Evolutionary conservation across 2,797 vertebrate species (phyloP), one percentile per base, ranked within the genome.

Genomic region (Pantherophis vulpinus): DNA sequence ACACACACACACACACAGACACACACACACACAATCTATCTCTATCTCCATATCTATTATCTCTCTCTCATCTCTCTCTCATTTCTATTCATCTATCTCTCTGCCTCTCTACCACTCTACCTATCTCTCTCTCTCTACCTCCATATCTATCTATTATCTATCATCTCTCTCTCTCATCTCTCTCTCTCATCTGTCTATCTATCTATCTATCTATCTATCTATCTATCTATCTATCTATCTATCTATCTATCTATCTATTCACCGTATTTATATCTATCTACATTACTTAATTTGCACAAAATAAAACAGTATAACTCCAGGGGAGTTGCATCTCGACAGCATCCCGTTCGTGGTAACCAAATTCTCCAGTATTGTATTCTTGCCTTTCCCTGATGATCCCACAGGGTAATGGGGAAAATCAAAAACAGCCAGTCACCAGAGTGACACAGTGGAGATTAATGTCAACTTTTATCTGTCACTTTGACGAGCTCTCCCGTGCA

Each of bases 401-500:
- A 91, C 42, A 60, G 91, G 88, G 90, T 93, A 95, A 93, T 87
- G n/a, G 61, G 92, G 89, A 93, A 93, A 93, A 94, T 94, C 74
- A 93, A 94, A 93, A 56, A 60, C 87, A 79, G 86, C 89, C 91
- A 88, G 91, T 92, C 91, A 86, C 93, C 79, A 27, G 90, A 93
- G 88, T 93, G 94, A 92, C 91, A 89, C 92, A 18, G 63, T 27
- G 74, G 91, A 94, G 94, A 92, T 55, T 93, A 94, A 95, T 94
- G 94, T 90, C 95, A 94, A 93, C 87, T 93, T 94, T 93, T 91
- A 91, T 94, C 92, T 90, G 90, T 93, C 90, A 92, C 60, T 91
- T 93, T 91, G 93, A 93, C 83, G 32, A 79, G 74, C 92, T 89
- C 88, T 93, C 93, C 91, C 89, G 66, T 20, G 74, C 42, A 70